These are phyloP conservation scores for Ephialtes manifestator DNA, from an alignment of 2,888 invertebrate species.

Conservation along the genomic window DNA sequence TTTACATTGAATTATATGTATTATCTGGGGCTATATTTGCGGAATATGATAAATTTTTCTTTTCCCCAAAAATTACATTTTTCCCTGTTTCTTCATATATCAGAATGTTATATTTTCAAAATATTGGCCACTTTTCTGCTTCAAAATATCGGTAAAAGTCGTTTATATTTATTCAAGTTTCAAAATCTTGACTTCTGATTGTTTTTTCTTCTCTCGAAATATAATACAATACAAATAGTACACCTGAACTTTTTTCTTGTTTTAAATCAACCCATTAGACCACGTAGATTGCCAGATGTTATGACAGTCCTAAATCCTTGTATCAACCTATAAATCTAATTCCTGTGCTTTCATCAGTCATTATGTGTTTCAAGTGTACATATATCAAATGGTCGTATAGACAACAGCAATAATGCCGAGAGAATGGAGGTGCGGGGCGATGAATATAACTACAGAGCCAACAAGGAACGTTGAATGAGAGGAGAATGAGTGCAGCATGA, in stretches of 20 bases:
- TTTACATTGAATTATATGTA: not conserved
- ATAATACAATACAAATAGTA: not conserved
- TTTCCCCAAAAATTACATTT: too few species aligned
- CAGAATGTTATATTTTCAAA: too few species aligned
- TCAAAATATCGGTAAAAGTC: too few species aligned
- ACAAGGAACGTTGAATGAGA: constrained; percentile 7
- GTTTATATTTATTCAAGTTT: too few species aligned
- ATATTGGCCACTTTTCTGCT: too few species aligned
- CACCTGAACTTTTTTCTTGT: not conserved
- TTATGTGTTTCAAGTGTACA: not conserved
- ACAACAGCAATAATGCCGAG: constrained; percentile 33
- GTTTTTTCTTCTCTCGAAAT: not conserved
- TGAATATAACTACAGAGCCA: constrained; percentile 23
- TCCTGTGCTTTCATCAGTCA: not conserved
- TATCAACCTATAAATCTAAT: constrained; percentile 7
- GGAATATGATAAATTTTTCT: too few species aligned
- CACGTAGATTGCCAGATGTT: not conserved
- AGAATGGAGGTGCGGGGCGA: not conserved
- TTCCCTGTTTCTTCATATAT: too few species aligned
- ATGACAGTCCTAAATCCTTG: constrained; percentile 4
- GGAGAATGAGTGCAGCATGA: constrained; percentile 38
- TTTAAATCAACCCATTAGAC: not conserved
- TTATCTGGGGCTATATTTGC: not conserved
- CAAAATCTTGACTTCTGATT: too few species aligned
- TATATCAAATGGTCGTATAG: constrained; percentile 26